Evolutionary conservation across 2,797 vertebrate genomes (phyloP).

Genomic region (Dryobates pubescens): DNA sequence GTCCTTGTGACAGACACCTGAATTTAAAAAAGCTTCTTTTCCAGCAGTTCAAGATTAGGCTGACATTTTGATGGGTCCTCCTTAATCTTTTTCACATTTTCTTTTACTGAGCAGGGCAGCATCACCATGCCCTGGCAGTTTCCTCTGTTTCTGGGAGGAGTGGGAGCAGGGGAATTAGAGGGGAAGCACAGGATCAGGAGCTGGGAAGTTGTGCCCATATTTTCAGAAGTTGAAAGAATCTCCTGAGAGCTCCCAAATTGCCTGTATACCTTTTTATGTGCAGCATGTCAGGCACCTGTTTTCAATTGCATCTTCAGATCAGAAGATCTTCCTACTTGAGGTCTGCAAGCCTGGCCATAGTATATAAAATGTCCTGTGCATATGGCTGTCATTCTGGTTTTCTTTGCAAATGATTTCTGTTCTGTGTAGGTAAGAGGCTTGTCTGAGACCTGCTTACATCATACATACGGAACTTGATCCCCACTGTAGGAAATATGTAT

Average conservation of each 20-base stretch:
- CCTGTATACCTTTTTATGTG: slow-evolving; percentile 76
- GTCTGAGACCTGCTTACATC: slow-evolving; percentile 76
- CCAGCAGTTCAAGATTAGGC: slow-evolving; percentile 14
- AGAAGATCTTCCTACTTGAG: slow-evolving; percentile 67
- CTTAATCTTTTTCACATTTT: slow-evolving; percentile 75
- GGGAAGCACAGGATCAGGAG: slow-evolving; percentile 14
- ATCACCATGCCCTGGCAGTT: slow-evolving; percentile 51
- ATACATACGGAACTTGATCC: slow-evolving; percentile 75
- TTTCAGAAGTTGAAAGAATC: slow-evolving; percentile 74
- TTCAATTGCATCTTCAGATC: slow-evolving; percentile 78
- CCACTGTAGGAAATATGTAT: slow-evolving; percentile 68
- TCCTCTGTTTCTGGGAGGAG: slow-evolving; percentile 30
- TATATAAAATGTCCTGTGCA: slow-evolving; percentile 68
- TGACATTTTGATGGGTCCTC: slow-evolving; percentile 63
- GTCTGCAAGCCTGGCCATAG: slow-evolving; percentile 21
- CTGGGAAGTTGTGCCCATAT: slow-evolving; percentile 69
- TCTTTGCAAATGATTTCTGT: slow-evolving; percentile 76
- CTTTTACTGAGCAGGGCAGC: slow-evolving; percentile 14
- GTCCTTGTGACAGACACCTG: background rate
- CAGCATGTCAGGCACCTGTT: slow-evolving; percentile 74
- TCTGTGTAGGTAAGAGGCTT: slow-evolving; percentile 72
- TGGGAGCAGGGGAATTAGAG: background rate
- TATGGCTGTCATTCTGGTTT: slow-evolving; percentile 75
- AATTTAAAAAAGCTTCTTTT: slow-evolving; percentile 13
- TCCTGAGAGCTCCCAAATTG: slow-evolving; percentile 69